Base-by-base conservation (phyloP, 92 coral and sea anemone species). In the Umimayanthus chanpuru region DNA sequence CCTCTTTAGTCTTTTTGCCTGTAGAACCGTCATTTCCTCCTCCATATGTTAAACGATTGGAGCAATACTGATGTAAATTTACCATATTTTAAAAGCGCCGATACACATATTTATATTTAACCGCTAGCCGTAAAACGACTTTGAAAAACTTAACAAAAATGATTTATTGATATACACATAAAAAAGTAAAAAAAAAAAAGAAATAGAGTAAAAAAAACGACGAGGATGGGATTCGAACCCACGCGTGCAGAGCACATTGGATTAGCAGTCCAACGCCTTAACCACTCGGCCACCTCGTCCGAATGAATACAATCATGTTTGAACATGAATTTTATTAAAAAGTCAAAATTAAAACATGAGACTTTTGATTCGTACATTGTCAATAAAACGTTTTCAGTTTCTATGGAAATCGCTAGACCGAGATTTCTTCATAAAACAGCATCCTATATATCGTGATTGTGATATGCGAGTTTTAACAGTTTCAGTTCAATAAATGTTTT, bases 221-320 rank as follows among this genome's bases (percentile, higher is more conserved):
- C 98, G 96, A 95, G 98, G 98, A 96, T 96, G 98, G 99, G 98
- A 96, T 96, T 96, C 98, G 98, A 96, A 96, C 98, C 98, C 98
- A 96, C 98, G 98, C 98, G 98, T 93, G 96, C 96, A 96, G 98
- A 96, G 98, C 96, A 95, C 98, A 96, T 94, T 96, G 98, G 98
- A 94, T 96, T 96, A 96, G 98, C 98, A 96, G 98, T 77, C 72
- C 82, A 76, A 86, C 67, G 89, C 89, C 73, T 93, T 93, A 93
- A 93, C 94, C 96, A 93, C 96, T 92, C 94, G 96, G 94, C 96
- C 96, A 93, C 96, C 94, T 93, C 96, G 94, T 92, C 94, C 26
- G 14, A 7, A 58, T 32, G 10, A 16, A 15, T 4, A 81, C 1
- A 20, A 0, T 18, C 4, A 6, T 18, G 12, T 61, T 61, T 18